Evolutionary conservation across 2,888 invertebrate genomes (phyloP).

Genomic region (Xiphydria camelus): DNA sequence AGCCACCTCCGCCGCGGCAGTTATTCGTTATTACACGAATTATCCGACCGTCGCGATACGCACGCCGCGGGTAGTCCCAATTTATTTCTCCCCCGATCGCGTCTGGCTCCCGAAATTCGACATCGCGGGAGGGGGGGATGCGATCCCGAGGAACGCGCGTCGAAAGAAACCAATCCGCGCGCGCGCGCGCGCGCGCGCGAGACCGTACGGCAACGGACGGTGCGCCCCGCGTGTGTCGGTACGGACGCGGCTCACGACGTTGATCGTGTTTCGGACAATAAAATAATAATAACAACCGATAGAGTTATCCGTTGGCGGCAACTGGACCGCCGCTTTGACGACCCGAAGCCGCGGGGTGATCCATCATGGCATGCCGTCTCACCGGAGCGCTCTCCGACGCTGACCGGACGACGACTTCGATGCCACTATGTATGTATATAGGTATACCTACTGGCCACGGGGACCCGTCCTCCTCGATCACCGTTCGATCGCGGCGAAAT

Average conservation of each 20-base stretch:
- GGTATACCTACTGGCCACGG: no score
- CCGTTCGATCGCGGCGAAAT: constrained; percentile 32
- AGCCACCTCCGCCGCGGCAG: constrained; percentile 13
- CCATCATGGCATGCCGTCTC: constrained; percentile 48
- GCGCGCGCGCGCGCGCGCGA: no score
- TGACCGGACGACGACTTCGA: constrained; percentile 28
- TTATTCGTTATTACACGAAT: constrained; percentile 21
- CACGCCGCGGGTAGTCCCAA: constrained; percentile 1
- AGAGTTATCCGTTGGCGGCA: constrained; percentile 35
- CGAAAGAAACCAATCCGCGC: no score
- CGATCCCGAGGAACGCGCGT: no score
- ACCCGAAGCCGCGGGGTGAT: constrained; percentile 41
- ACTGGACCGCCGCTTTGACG: constrained; percentile 39
- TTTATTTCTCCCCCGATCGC: constrained; percentile 1
- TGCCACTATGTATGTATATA: constrained; percentile 42
- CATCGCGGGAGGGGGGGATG: no score
- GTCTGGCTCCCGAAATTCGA: no score
- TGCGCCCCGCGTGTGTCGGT: no score
- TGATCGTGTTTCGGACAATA: constrained; percentile 29
- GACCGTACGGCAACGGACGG: no score
- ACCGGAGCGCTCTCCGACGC: background rate
- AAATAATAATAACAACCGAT: constrained; percentile 30
- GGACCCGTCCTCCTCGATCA: constrained; percentile 42
- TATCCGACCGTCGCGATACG: constrained; percentile 9
- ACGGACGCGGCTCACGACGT: constrained; percentile 12